Evolutionary conservation across 2,888 invertebrate genomes (phyloP).

Genomic region (Netelia fuscicornis): DNA sequence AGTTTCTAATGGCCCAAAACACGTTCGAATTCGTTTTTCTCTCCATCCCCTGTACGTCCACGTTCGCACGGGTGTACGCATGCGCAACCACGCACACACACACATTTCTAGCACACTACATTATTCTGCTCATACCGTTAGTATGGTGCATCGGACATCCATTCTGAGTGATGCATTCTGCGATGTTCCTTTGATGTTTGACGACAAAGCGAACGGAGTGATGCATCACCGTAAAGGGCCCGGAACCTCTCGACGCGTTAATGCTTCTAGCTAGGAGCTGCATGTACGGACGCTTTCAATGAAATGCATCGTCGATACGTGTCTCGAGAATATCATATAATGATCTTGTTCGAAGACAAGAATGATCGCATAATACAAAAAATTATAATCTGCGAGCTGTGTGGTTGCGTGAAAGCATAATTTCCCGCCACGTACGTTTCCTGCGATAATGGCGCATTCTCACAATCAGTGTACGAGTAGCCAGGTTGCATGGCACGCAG

Average conservation of each 20-base stretch:
- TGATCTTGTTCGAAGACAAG: background rate
- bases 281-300: background rate
- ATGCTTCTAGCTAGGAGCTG: background rate
- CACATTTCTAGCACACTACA: background rate
- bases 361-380: background rate
- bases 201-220: slow-evolving; percentile 62
- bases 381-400: too few relatives aligned
- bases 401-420: too few relatives aligned
- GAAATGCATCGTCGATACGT: background rate
- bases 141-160: slow-evolving; percentile 23
- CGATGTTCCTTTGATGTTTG: slow-evolving; percentile 67
- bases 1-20: slow-evolving; percentile 56
- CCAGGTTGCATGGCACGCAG: too few relatives aligned
- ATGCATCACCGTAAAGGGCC: slow-evolving; percentile 39
- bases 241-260: background rate
- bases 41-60: slow-evolving; percentile 26
- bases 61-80: background rate
- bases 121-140: slow-evolving; percentile 16
- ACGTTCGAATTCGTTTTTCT: slow-evolving; percentile 57
- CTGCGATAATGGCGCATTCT: too few relatives aligned
- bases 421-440: too few relatives aligned
- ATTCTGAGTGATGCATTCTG: slow-evolving; percentile 53
- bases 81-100: background rate
- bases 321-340: background rate
- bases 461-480: too few relatives aligned